Conservation (phyloP, 2,888 invertebrate species). For the Brenthis hecate region DNA sequence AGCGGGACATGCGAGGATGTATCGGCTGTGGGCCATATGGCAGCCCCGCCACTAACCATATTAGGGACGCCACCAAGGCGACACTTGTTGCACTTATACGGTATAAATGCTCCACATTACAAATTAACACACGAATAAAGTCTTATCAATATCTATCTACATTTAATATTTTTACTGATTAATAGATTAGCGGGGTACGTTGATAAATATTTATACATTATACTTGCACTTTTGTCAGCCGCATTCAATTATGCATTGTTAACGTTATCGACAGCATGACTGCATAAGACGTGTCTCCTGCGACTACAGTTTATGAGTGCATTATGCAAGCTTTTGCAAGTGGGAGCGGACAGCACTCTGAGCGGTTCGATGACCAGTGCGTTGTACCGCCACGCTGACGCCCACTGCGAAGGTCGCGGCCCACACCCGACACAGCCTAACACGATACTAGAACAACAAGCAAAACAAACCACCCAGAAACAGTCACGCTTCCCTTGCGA, state of each 20-base stretch:
- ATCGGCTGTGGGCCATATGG: constrained; percentile 76
- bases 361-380: constrained; percentile 82
- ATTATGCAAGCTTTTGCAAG: constrained; percentile 72
- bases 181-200: constrained; percentile 44
- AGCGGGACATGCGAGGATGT: constrained; percentile 66
- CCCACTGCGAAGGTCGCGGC: constrained; percentile 79
- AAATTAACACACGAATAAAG: constrained; percentile 55
- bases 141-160: constrained; percentile 58
- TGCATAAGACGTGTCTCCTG: constrained; percentile 53
- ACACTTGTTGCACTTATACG: constrained; percentile 82
- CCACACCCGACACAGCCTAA: constrained; percentile 56
- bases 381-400: constrained; percentile 72
- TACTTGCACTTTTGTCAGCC: constrained; percentile 33
- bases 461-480: constrained; percentile 11
- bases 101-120: constrained; percentile 75
- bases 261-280: constrained; percentile 52
- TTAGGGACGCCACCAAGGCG: constrained; percentile 78
- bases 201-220: constrained; percentile 26
- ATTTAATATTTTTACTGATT: constrained; percentile 47
- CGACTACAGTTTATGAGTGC: constrained; percentile 43
- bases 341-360: constrained; percentile 58
- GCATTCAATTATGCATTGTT: constrained; percentile 46
- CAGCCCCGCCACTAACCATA: constrained; percentile 69
- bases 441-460: constrained; percentile 19
- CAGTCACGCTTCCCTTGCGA: constrained; percentile 28